Conservation (phyloP, 2,113 vertebrate species). For the Drymodes brunneopygia region DNA sequence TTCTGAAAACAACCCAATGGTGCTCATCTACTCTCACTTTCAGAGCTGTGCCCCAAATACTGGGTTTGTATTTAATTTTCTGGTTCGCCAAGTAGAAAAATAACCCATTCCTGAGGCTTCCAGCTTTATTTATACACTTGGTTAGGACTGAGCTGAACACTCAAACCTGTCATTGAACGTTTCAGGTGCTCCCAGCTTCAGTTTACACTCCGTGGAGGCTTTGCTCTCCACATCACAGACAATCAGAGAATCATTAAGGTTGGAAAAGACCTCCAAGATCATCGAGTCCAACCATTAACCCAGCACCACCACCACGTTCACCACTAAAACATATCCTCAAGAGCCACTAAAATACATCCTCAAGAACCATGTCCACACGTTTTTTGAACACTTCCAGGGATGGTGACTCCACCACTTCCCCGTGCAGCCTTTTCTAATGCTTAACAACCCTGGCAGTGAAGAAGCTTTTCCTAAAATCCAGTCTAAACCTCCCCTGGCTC, state of each 20-base stretch:
- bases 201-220: not conserved
- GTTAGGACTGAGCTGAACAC: not conserved
- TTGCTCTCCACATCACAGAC: not conserved
- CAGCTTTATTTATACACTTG: not conserved
- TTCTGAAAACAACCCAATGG: not conserved
- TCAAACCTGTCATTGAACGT: not conserved
- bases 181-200: not conserved
- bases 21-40: not conserved
- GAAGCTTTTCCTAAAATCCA: not conserved
- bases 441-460: not conserved
- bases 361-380: fast-evolving
- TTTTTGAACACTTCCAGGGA: not conserved
- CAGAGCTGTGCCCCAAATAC: not conserved
- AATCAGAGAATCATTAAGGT: not conserved
- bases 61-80: constrained; percentile 12
- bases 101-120: not conserved
- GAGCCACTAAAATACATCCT: not conserved
- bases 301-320: not conserved
- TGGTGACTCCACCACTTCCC: not conserved
- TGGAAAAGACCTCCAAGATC: not conserved
- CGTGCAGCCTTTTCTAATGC: not conserved
- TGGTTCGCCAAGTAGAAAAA: constrained; percentile 17
- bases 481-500: not conserved
- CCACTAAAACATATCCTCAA: not conserved
- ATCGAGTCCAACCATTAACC: not conserved